Evolutionary conservation across 2,888 invertebrate species (phyloP).

Genomic region (Chydorus sphaericus): DNA sequence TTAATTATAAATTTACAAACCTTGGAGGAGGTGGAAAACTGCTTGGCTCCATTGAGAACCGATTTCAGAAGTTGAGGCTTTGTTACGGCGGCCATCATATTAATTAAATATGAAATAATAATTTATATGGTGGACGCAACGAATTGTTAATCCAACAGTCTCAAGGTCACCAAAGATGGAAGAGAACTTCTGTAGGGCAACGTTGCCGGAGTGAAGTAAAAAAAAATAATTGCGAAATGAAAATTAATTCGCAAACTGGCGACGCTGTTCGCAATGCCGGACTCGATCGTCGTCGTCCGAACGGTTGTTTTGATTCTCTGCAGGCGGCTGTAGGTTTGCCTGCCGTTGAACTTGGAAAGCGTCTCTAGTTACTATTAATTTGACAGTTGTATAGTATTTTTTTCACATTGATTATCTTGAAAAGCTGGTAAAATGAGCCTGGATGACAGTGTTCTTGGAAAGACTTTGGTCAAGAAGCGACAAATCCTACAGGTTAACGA

Average conservation of each 20-base stretch:
- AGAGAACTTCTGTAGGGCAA: background rate
- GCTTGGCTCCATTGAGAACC: conserved; percentile 11
- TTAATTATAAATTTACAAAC: background rate
- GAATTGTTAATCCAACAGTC: too few species aligned
- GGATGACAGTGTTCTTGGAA: background rate
- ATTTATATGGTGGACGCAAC: background rate
- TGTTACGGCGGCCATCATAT: conserved; percentile 9
- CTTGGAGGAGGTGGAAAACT: conserved; percentile 13
- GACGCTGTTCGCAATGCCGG: background rate
- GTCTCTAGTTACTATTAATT: too few species aligned
- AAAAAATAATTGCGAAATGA: background rate
- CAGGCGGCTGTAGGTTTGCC: too few species aligned
- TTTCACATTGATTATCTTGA: too few species aligned
- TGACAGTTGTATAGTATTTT: too few species aligned
- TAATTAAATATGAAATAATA: background rate
- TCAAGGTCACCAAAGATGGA: background rate
- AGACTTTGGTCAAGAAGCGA: background rate
- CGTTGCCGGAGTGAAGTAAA: background rate
- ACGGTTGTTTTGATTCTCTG: background rate
- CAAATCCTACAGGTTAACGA: background rate
- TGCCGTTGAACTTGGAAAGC: too few species aligned
- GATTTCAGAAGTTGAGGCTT: conserved; percentile 12
- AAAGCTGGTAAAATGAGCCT: conserved; percentile 1
- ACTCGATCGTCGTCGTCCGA: background rate
- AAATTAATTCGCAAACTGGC: background rate